Evolutionary conservation across 2,797 vertebrate genomes (phyloP), one percentile per base, ranked within the genome.

Genomic region (Halcyon badia): DNA sequence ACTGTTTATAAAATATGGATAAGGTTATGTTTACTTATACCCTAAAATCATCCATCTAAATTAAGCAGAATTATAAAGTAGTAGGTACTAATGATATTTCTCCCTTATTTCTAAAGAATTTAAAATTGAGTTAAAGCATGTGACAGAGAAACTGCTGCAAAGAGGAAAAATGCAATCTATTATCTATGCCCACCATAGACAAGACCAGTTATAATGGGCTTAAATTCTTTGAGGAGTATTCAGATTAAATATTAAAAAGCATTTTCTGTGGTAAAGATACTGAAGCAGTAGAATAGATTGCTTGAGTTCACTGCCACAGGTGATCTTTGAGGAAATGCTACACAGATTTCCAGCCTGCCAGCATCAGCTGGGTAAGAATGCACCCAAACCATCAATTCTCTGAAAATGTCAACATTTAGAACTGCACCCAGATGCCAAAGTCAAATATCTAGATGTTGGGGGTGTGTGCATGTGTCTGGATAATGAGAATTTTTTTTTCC

Each of bases 401-500:
- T 79, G 46, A 79, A 75, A 84, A 76, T 75, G 6, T 5, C 17
- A 51, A 6, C 4, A 30, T 64, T 77, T 75, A 57, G 6, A 71
- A 37, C 44, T 68, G 5, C 14, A 57, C 21, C 9, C 28, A 70
- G 33, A 51, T 46, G 14, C 7, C 80, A 28, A 10, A 15, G 22
- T 41, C 60, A 69, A 65, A 65, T 41, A 57, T 25, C 4, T 35
- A 76, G 35, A 26, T 42, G 3, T 1, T 58, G 17, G 2, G 6
- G 7, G 31, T 2, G 18, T 33, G 4, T 18, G 12, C 10, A 21
- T 10, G 7, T 19, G 4, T 39, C 16, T 89, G 9, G 3, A 5
- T 48, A 75, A 61, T 33, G 2, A 70, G 37, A 0, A 0, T 0
- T 46, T 87, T 65, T 42, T 0, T 0, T 42, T 82, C 75, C 37